phyloP scores from a whole-genome alignment of 2,113 vertebrate genomes.

The human (Homo sapiens) region DNA sequence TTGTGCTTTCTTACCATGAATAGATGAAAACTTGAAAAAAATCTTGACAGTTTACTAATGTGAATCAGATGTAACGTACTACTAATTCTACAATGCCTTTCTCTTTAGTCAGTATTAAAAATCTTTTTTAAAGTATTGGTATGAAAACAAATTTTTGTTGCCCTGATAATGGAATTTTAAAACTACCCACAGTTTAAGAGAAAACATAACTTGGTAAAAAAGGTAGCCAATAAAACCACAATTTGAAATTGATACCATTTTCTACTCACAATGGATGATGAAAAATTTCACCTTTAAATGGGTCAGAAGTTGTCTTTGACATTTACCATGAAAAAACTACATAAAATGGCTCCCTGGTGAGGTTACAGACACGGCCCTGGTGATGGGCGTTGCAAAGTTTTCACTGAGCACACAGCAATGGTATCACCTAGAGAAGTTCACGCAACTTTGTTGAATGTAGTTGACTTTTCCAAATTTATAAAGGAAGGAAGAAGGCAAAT shows the following conservation, averaged over 20 bases:
- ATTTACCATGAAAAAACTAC: not conserved
- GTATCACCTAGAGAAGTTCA: not conserved
- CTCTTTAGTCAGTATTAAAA: slow-evolving; percentile 58
- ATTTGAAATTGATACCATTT: slow-evolving; percentile 18
- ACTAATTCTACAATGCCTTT: slow-evolving; percentile 26
- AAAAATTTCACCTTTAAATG: not conserved
- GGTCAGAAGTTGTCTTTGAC: not conserved
- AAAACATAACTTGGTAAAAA: not conserved
- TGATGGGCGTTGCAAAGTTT: not conserved
- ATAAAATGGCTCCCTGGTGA: not conserved
- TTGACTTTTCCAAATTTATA: not conserved
- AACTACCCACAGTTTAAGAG: not conserved
- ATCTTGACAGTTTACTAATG: not conserved
- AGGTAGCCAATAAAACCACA: not conserved
- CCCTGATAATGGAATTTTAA: slow-evolving; percentile 48
- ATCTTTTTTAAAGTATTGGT: slow-evolving; percentile 36
- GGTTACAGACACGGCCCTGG: not conserved
- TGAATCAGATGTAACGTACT: slow-evolving; percentile 22
- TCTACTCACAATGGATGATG: not conserved
- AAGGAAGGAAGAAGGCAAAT: slow-evolving; percentile 18
- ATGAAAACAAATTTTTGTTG: slow-evolving; percentile 24
- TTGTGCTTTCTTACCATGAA: slow-evolving; percentile 20
- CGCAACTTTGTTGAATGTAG: not conserved
- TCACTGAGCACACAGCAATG: not conserved
- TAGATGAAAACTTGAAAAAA: slow-evolving; percentile 36